These are phyloP conservation scores for Drosophila recens DNA, from an alignment of 2,888 invertebrate species.

Conservation along the genomic window DNA sequence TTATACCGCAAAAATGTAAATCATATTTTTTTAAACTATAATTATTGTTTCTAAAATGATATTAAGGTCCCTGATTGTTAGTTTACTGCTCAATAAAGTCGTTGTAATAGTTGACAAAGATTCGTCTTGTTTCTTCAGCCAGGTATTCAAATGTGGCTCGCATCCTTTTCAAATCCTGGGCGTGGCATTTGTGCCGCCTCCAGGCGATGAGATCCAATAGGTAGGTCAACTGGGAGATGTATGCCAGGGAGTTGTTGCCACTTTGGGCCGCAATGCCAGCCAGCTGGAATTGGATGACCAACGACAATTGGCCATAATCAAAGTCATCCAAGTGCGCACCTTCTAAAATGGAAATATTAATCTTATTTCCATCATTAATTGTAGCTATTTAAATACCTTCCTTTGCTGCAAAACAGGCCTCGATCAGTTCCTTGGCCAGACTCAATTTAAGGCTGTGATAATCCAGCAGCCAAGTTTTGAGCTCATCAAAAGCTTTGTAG, in stretches of 20 bases:
- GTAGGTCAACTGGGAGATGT: conserved; percentile 60
- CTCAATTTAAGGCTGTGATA: conserved; percentile 58
- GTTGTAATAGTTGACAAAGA: conserved; percentile 78
- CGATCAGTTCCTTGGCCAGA: conserved; percentile 45
- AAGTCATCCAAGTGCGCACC: conserved; percentile 44
- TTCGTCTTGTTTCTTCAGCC: conserved; percentile 49
- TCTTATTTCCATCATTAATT: neutral
- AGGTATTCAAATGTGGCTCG: conserved; percentile 51
- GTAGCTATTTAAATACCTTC: conserved; percentile 38
- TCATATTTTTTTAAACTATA: neutral
- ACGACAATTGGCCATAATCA: conserved; percentile 60
- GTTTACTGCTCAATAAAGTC: conserved; percentile 72
- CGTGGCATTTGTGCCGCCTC: conserved; percentile 52
- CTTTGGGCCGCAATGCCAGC: conserved; percentile 42
- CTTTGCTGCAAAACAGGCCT: conserved; percentile 38
- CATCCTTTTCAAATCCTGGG: conserved; percentile 42
- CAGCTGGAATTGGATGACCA: conserved; percentile 56
- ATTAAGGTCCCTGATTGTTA: conserved; percentile 28
- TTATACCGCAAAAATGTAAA: neutral
- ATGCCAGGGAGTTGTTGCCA: conserved; percentile 57
- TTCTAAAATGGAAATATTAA: conserved; percentile 22
- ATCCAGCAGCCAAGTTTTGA: conserved; percentile 56
- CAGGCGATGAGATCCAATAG: conserved; percentile 76
- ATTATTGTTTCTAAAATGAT: neutral
- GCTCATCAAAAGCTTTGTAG: conserved; percentile 46